These are phyloP conservation scores for Drosophila koepferae DNA, from an alignment of 2,888 invertebrate species.

Conservation along the genomic window DNA sequence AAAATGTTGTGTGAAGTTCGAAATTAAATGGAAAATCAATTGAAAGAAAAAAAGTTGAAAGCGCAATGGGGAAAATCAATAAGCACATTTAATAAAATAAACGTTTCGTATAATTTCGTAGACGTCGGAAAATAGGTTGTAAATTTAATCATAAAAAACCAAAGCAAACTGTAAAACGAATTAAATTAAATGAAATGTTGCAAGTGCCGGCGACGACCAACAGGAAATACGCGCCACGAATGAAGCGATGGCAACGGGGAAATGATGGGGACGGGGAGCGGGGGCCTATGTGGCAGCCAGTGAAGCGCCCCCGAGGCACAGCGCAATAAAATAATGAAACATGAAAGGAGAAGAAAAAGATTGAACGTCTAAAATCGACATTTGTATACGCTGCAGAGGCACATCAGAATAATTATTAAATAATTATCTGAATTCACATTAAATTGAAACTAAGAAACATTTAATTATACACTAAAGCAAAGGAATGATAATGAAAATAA, in stretches of 20 bases:
- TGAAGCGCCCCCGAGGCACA: slow-evolving; percentile 42
- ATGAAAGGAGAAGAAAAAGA: slow-evolving; percentile 37
- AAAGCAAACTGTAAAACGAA: slow-evolving; percentile 52
- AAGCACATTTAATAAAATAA: slow-evolving; percentile 64
- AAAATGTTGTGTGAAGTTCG: slow-evolving; percentile 38
- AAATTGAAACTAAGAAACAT: not conserved
- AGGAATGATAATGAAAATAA: not conserved
- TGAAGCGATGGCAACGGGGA: slow-evolving; percentile 2
- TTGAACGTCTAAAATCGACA: not conserved
- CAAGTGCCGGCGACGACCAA: slow-evolving; percentile 53
- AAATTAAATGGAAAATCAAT: slow-evolving; percentile 61
- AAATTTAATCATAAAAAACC: slow-evolving; percentile 53
- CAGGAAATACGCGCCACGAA: slow-evolving; percentile 54
- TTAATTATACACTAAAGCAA: not conserved
- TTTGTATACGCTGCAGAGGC: slow-evolving; percentile 23
- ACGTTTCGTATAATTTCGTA: slow-evolving; percentile 14
- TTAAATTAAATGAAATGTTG: slow-evolving; percentile 65
- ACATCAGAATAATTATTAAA: not conserved
- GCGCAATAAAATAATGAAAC: slow-evolving; percentile 53
- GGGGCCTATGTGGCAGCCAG: slow-evolving; percentile 9
- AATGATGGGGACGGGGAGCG: not conserved
- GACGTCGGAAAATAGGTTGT: slow-evolving; percentile 36
- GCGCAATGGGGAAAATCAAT: slow-evolving; percentile 51
- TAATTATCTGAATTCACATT: not conserved
- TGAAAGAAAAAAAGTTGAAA: slow-evolving; percentile 50